Conservation (phyloP, 2,888 invertebrate species). For the Epiperipatus broadwayi region DNA sequence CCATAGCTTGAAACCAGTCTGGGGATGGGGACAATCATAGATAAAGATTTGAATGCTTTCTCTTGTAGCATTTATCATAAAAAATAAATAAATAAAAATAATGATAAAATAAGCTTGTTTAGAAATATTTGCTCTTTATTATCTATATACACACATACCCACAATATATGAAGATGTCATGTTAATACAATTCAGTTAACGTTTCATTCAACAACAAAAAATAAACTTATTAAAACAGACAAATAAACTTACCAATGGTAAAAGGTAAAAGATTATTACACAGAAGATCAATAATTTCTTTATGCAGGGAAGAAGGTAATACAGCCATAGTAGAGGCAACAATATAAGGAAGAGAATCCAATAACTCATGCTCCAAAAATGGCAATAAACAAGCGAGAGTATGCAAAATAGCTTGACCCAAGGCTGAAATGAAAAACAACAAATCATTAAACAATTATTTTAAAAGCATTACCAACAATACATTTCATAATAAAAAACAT, state of each 20-base stretch:
- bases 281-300: constrained; percentile 78
- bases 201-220: too few species aligned
- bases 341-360: constrained; percentile 83
- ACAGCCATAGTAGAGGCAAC: constrained; percentile 83
- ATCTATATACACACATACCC: too few species aligned
- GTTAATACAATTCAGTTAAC: too few species aligned
- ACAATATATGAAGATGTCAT: too few species aligned
- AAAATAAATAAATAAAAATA: too few species aligned
- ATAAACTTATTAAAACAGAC: constrained; percentile 1
- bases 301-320: constrained; percentile 70
- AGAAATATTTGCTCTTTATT: too few species aligned
- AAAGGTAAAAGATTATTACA: constrained; percentile 92
- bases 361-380: constrained; percentile 83
- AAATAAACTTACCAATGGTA: constrained; percentile 54
- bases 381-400: constrained; percentile 84
- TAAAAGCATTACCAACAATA: not conserved
- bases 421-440: constrained; percentile 46
- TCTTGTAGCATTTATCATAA: too few species aligned
- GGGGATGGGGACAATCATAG: too few species aligned
- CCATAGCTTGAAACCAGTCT: too few species aligned
- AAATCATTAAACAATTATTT: too few species aligned
- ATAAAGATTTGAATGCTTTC: too few species aligned
- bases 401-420: constrained; percentile 80
- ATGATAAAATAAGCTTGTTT: too few species aligned
- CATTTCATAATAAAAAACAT: not conserved